Evolutionary conservation across 2,797 vertebrate genomes (phyloP).

Genomic region (Rhabdophis nuchalis): DNA sequence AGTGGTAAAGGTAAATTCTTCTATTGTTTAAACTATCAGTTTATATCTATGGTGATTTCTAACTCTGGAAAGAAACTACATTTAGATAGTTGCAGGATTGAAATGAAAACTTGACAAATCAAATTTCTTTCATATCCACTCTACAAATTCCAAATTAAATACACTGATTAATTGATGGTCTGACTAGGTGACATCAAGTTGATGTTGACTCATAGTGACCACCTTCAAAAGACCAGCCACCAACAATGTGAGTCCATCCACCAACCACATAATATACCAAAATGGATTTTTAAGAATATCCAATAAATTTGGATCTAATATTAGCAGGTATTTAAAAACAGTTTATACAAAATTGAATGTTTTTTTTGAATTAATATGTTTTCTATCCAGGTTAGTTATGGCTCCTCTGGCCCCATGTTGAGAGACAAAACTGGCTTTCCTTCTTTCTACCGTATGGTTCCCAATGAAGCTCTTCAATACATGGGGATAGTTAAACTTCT

Average conservation of each 20-base stretch:
- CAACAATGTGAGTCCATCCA: background rate
- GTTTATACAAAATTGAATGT: background rate
- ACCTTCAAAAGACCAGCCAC: background rate
- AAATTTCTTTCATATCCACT: background rate
- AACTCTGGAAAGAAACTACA: background rate
- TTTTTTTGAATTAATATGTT: background rate
- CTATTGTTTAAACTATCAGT: background rate
- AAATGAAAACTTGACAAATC: background rate
- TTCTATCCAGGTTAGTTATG: background rate
- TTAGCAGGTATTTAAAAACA: background rate
- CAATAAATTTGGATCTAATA: background rate
- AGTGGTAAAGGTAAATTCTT: background rate
- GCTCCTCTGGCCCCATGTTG: background rate
- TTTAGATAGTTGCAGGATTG: background rate
- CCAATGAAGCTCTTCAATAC: background rate
- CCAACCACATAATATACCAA: accelerated
- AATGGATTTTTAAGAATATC: background rate
- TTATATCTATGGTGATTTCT: background rate
- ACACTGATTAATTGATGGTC: background rate
- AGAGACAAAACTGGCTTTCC: background rate
- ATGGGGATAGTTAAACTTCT: background rate
- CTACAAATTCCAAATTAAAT: background rate
- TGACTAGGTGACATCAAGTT: background rate
- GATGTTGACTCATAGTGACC: background rate
- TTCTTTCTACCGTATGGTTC: background rate